phyloP scores from a whole-genome alignment of 2,113 vertebrate species.

The Clarias batrachus region DNA sequence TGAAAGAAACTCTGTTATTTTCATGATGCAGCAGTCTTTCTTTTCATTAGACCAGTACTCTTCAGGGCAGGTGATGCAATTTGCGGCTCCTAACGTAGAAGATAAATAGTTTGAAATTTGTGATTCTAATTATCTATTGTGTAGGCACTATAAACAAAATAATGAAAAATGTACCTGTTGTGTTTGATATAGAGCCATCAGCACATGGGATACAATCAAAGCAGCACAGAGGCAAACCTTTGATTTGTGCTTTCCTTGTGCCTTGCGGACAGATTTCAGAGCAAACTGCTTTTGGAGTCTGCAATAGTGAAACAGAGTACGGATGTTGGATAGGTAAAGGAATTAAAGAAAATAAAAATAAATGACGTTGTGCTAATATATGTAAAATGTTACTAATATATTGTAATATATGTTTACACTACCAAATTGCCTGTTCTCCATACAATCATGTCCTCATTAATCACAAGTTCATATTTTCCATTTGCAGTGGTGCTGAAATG shows the following conservation, averaged over 20 bases:
- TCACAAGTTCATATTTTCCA: conserved; percentile 59
- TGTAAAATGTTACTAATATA: no score
- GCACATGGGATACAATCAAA: conserved; percentile 62
- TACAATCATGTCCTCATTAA: conserved; percentile 64
- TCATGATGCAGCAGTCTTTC: conserved; percentile 47
- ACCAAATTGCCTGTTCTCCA: conserved; percentile 68
- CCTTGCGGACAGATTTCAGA: conserved; percentile 66
- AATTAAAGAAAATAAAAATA: conserved; percentile 5
- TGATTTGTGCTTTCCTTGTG: conserved; percentile 70
- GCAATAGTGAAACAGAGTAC: neutral
- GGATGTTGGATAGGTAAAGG: neutral
- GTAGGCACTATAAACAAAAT: neutral
- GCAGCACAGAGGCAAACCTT: conserved; percentile 58
- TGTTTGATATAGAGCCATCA: conserved; percentile 67
- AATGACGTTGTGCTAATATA: neutral
- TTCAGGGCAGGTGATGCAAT: conserved; percentile 55
- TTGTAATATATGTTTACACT: conserved; percentile 7
- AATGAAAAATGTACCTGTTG: conserved; percentile 55
- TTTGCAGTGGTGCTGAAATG: conserved; percentile 60
- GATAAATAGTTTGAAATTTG: neutral
- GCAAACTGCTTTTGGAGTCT: conserved; percentile 70
- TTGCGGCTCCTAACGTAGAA: conserved; percentile 50
- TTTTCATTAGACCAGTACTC: conserved; percentile 53
- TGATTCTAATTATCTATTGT: no score
- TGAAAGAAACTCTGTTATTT: conserved; percentile 53